Conservation (phyloP, 2,888 invertebrate genomes). For the Yponomeuta cagnagella region DNA sequence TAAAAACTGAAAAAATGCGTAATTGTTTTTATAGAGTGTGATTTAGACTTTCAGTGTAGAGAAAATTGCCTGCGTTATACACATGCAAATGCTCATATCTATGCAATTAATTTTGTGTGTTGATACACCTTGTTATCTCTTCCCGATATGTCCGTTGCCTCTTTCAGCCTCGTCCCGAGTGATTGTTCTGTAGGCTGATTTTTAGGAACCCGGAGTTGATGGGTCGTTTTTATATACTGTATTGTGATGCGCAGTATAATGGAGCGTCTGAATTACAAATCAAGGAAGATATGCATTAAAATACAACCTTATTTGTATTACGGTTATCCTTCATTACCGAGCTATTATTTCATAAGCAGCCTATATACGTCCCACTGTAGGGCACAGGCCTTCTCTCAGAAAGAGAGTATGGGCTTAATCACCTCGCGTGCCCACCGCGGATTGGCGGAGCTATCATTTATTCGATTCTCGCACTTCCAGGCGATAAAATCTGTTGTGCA, state of each 20-base stretch:
- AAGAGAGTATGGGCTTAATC: too few relatives aligned
- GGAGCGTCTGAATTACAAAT: conserved; percentile 60
- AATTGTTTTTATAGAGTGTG: too few relatives aligned
- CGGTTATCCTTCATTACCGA: conserved; percentile 12
- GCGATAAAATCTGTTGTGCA: too few relatives aligned
- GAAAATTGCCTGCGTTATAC: too few relatives aligned
- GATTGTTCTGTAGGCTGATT: conserved; percentile 64
- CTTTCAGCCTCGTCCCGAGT: conserved; percentile 30
- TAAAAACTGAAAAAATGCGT: too few relatives aligned
- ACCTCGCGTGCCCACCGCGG: too few relatives aligned
- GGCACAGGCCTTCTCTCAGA: too few relatives aligned
- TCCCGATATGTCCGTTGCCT: background rate
- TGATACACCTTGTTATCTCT: background rate
- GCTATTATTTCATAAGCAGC: too few relatives aligned
- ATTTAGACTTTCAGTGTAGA: too few relatives aligned
- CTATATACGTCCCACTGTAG: too few relatives aligned
- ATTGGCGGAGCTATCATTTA: too few relatives aligned
- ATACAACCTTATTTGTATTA: conserved; percentile 6
- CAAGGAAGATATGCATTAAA: conserved; percentile 10
- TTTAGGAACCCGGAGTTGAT: conserved; percentile 50
- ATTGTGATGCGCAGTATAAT: conserved; percentile 61
- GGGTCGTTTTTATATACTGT: conserved; percentile 38
- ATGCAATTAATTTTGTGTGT: background rate
- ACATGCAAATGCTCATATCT: background rate
- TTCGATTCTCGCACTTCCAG: too few relatives aligned